A percentile compares a stretch with the other conserved stretches of the same genome.
phyloP scores from a whole-genome alignment of 2,888 invertebrate genomes.

The Rhaphigaster nebulosa region DNA sequence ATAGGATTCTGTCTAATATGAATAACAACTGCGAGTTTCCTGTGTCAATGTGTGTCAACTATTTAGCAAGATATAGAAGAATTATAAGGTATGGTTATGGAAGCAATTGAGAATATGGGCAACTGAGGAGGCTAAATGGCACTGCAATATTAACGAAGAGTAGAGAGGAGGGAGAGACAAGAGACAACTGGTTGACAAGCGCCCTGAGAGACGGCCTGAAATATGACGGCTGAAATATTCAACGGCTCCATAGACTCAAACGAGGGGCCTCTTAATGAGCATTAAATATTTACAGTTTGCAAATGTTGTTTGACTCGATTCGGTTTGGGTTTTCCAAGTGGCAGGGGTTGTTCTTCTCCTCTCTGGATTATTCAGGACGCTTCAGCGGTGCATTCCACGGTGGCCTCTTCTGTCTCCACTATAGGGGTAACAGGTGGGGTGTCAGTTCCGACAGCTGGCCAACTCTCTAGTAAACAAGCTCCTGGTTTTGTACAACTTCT shows the following conservation, averaged over 20 bases:
- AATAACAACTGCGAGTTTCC: too few relatives aligned
- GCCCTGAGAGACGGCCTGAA: neutral
- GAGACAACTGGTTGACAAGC: slow-evolving; percentile 25
- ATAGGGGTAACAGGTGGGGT: slow-evolving; percentile 7
- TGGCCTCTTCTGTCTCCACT: slow-evolving; percentile 25
- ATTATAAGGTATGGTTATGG: neutral
- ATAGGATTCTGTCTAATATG: too few relatives aligned
- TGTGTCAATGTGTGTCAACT: too few relatives aligned
- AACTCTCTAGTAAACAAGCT: neutral
- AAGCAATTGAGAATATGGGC: slow-evolving; percentile 15
- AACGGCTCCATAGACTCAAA: slow-evolving; percentile 14
- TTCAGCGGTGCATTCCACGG: neutral
- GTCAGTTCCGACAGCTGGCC: neutral
- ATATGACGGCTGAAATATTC: slow-evolving; percentile 45
- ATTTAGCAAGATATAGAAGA: too few relatives aligned
- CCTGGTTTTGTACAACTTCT: neutral
- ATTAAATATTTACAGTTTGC: slow-evolving; percentile 47
- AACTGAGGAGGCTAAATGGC: neutral
- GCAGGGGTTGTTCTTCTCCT: slow-evolving; percentile 40
- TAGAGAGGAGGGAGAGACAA: neutral
- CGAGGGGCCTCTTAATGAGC: slow-evolving; percentile 34
- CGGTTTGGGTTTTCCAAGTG: slow-evolving; percentile 50
- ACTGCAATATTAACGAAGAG: neutral
- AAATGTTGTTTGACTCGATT: slow-evolving; percentile 39
- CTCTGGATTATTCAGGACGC: neutral